phyloP scores from a whole-genome alignment of 2,797 vertebrate genomes.

The Leptoclinus maculatus region DNA sequence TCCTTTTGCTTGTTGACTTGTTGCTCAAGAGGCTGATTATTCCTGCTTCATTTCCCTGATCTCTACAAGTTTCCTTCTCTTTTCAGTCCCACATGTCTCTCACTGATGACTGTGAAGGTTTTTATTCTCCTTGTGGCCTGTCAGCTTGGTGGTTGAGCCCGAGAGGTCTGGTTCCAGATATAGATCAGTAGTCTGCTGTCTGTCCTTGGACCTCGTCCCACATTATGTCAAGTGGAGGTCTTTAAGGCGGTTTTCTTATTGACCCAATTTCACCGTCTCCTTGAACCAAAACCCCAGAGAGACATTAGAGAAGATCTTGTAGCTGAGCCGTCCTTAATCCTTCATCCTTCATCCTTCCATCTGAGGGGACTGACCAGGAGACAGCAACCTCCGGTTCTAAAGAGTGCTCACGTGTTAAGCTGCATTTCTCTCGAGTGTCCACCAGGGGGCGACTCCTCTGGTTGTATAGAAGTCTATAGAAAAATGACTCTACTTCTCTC shows the following conservation, averaged over 20 bases:
- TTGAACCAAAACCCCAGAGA: constrained; percentile 16
- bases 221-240: background rate
- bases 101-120: background rate
- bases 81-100: constrained; percentile 17
- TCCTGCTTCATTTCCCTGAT: constrained; percentile 38
- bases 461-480: too few species aligned
- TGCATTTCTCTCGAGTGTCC: too few species aligned
- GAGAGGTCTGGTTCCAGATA: constrained; percentile 20
- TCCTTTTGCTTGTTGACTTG: background rate
- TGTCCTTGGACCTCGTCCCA: constrained; percentile 1
- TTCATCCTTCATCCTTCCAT: background rate
- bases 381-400: too few species aligned
- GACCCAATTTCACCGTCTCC: constrained; percentile 1
- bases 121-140: background rate
- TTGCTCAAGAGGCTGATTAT: constrained; percentile 3
- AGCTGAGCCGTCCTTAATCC: constrained; percentile 5
- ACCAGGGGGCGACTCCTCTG: too few species aligned
- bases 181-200: background rate
- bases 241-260: background rate
- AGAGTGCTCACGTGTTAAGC: too few species aligned
- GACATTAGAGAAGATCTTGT: background rate
- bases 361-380: too few species aligned
- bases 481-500: too few species aligned
- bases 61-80: background rate
- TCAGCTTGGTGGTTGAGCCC: background rate